Evolutionary conservation across 1,140 invertebrate genomes (phyloP).

Genomic region (Glossosoma conforme): DNA sequence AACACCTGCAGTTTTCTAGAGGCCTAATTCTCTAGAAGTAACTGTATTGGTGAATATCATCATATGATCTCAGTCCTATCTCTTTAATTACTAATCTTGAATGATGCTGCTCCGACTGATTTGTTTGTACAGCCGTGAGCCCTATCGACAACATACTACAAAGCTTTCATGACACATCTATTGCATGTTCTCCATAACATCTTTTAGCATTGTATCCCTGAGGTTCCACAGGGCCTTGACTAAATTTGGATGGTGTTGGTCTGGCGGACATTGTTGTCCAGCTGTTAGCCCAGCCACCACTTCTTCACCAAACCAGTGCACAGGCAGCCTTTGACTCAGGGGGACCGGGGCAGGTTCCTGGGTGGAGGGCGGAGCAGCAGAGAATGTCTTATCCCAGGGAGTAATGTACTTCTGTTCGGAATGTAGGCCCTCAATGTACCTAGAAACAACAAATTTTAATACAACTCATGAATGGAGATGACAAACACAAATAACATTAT

Average conservation of each 20-base stretch:
- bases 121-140: no score
- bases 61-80: no score
- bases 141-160: no score
- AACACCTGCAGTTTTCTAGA: no score
- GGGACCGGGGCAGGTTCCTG: constrained; percentile 37
- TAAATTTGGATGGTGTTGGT: constrained; percentile 72
- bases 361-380: constrained; percentile 56
- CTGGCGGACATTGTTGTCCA: constrained; percentile 50
- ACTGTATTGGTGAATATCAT: no score
- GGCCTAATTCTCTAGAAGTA: no score
- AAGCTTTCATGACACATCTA: no score
- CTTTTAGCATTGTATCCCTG: constrained; percentile 89
- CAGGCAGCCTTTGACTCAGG: constrained; percentile 61
- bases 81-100: no score
- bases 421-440: constrained; percentile 91
- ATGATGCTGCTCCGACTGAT: no score
- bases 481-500: no score
- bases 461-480: no score
- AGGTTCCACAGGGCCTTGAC: constrained; percentile 91
- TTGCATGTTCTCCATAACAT: no score
- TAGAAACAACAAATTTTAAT: constrained; percentile 48
- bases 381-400: constrained; percentile 84
- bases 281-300: constrained; percentile 43
- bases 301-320: constrained; percentile 75
- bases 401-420: constrained; percentile 77